A percentile compares a stretch with the other conserved stretches of the same genome.
Evolutionary conservation across 2,888 invertebrate species (phyloP).

Genomic region (Marronus borbonicus): DNA sequence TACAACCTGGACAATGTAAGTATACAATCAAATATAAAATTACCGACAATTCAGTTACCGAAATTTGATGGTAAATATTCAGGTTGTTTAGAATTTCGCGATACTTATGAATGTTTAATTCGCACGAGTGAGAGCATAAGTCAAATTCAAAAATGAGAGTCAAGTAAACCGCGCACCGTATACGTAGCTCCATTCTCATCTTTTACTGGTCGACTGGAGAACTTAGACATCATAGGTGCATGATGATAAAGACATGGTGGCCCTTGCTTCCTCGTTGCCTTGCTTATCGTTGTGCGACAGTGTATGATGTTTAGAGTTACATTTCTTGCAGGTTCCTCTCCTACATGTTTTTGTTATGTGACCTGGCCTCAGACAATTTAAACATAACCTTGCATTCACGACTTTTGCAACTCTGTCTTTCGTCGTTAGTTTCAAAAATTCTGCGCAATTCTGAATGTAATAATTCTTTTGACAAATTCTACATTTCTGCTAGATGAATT

Average conservation of each 20-base stretch:
- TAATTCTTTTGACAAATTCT: background rate
- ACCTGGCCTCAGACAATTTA: slow-evolving; percentile 8
- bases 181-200: background rate
- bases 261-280: background rate
- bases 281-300: background rate
- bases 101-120: too few relatives aligned
- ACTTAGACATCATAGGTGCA: background rate
- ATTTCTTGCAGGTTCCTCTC: background rate
- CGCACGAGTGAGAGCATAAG: too few relatives aligned
- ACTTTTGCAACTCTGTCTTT: background rate
- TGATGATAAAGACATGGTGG: background rate
- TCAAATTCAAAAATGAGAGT: background rate
- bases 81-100: too few relatives aligned
- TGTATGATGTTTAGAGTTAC: background rate
- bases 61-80: too few relatives aligned
- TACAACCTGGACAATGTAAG: too few relatives aligned
- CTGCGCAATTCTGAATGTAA: background rate
- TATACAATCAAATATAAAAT: too few relatives aligned
- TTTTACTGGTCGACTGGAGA: background rate
- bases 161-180: background rate
- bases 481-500: background rate
- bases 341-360: background rate
- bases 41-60: too few relatives aligned
- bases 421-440: background rate
- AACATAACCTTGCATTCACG: slow-evolving; percentile 1